Conservation (phyloP, 2,888 invertebrate genomes). For the Exephanes ischioxanthus region DNA sequence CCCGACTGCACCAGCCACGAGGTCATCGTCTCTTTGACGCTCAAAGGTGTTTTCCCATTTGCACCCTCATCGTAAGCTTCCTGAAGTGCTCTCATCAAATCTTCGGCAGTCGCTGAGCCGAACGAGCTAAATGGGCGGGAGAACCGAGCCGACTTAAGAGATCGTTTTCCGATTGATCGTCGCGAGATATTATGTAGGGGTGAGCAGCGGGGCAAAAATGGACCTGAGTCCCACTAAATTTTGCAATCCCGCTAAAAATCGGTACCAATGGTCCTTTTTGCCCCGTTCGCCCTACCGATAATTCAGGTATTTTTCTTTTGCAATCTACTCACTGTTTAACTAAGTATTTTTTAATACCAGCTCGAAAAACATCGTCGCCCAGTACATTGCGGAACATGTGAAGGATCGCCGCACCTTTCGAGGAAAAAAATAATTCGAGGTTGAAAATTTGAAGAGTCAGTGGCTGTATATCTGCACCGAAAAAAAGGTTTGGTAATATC, state of each 20-base stretch:
- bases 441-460: background rate
- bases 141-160: background rate
- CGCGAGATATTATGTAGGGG: background rate
- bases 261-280: slow-evolving; percentile 53
- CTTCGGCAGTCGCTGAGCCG: slow-evolving; percentile 69
- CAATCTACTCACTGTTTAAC: slow-evolving; percentile 83
- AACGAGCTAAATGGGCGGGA: slow-evolving; percentile 53
- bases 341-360: slow-evolving; percentile 86
- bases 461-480: background rate
- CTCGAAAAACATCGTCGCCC: slow-evolving; percentile 86
- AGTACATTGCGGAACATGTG: slow-evolving; percentile 87
- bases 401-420: slow-evolving; percentile 84
- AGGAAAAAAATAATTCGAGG: background rate
- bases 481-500: no score
- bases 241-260: no score
- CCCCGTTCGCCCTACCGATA: no score
- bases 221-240: background rate
- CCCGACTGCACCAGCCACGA: slow-evolving; percentile 85
- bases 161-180: no score
- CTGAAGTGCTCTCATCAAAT: slow-evolving; percentile 72
- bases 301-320: background rate
- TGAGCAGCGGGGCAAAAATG: no score
- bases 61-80: slow-evolving; percentile 59
- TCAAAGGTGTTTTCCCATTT: slow-evolving; percentile 78
- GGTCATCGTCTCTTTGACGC: slow-evolving; percentile 72